Evolutionary conservation across 2,113 vertebrate genomes (phyloP), one percentile per base, ranked within the genome.

Genomic region (Nymphicus hollandicus): DNA sequence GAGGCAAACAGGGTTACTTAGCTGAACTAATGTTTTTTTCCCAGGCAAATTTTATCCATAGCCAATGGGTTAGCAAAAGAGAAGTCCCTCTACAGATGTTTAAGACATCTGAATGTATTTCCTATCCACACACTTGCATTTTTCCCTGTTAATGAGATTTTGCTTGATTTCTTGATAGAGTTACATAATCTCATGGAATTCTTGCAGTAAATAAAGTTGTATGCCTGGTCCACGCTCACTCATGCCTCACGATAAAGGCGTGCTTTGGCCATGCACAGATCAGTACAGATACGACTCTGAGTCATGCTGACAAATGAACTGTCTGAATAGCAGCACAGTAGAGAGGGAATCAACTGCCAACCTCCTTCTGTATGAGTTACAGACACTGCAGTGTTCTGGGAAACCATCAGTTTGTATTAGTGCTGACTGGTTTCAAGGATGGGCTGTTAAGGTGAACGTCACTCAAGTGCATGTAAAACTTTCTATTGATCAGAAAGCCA

Each of bases 311-410:
- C 44, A 86, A 39, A 65, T 6, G 24, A 52, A 20, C 27, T n/a
- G 46, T 24, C 76, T 10, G 1, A 64, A 43, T 0, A 80, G 81
- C 82, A 65, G 4, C 1, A 13, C 0, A 0, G 77, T 9, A 77
- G 28, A 55, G 64, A 72, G 5, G 41, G 39, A 14, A 64, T 47
- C 0, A 1, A 61, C 47, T 7, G 7, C 44, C 0, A 3, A 6
- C 73, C 9, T 12, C 49, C 52, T 50, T 3, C 17, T 7, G 47
- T 5, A 3, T 2, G 4, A 64, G 56, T 37, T 78, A 63, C 3
- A 1, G 80, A 17, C 64, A 41, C 43, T 1, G 15, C 14, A 1
- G 14, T 1, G 77, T 85, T 77, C 86, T 61, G 94, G 91, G 84
- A 91, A 93, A 29, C 37, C 44, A 39, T 16, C 73, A 18, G 27